Evolutionary conservation across 2,888 invertebrate genomes (phyloP).

Genomic region (Tinea pellionella): DNA sequence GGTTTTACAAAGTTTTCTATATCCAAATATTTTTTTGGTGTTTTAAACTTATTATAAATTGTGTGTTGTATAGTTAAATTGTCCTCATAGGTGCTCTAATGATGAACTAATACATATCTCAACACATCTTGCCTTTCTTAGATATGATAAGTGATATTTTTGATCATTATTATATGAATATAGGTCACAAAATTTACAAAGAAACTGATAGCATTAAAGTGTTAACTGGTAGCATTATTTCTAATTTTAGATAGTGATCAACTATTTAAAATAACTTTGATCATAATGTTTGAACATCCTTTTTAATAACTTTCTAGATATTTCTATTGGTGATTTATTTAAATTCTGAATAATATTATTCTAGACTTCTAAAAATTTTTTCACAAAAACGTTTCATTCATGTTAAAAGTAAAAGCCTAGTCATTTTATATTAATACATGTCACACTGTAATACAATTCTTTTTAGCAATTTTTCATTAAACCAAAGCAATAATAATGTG

Average conservation of each 20-base stretch:
- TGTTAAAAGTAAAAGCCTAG: not conserved
- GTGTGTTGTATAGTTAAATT: conserved; percentile 29
- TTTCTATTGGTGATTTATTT: too few relatives aligned
- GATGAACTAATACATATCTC: conserved; percentile 60
- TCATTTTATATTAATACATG: not conserved
- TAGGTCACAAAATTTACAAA: conserved; percentile 46
- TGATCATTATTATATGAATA: conserved; percentile 29
- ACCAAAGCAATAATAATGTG: conserved; percentile 62
- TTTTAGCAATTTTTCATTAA: conserved; percentile 21
- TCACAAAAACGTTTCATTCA: too few relatives aligned
- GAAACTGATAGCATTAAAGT: conserved; percentile 20
- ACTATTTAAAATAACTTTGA: not conserved
- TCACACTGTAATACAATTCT: not conserved
- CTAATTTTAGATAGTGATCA: not conserved
- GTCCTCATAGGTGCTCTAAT: conserved; percentile 61
- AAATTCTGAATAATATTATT: too few relatives aligned
- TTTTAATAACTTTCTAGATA: conserved; percentile 1
- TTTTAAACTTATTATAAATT: not conserved
- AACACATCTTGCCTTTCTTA: conserved; percentile 66
- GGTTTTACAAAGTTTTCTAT: not conserved
- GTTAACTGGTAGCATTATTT: not conserved
- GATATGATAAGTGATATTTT: conserved; percentile 60
- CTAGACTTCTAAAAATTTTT: too few relatives aligned
- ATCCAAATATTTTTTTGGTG: not conserved
- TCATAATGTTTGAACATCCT: not conserved